Evolutionary conservation across 2,113 vertebrate genomes (phyloP), one percentile per base, ranked within the genome.

Genomic region (Lophotis ruficrista): DNA sequence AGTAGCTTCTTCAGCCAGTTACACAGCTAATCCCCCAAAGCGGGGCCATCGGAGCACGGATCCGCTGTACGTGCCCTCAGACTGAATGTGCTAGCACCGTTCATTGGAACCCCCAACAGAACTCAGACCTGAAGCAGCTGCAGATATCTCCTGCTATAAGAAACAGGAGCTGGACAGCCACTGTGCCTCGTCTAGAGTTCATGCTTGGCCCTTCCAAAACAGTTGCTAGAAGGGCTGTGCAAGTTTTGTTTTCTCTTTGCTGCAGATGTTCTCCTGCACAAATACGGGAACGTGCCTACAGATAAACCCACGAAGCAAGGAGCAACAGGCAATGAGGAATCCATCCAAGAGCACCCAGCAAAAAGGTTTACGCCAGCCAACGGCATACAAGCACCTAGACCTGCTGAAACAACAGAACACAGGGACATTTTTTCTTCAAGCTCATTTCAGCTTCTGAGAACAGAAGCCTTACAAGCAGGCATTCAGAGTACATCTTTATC

Each of bases 1-100:
- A 13, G 31, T 3, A 43, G 30, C 37, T 53, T 51, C 38, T 45
- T 20, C 20, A 56, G 14, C 10, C 51, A 77, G n/a, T 37, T 35
- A 27, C 14, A 10, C 5, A 57, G 43, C 41, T 58, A 30, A 10
- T 1, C 14, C 45, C 66, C 30, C 22, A 13, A 0, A 10, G 23
- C 2, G 7, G 28, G 53, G 27, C 23, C 51, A 8, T 0, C 0
- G 7, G 31, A 50, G 30, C 35, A 12, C 0, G 4, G 25, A 27
- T 9, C 31, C 27, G 15, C 65, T 8, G 9, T 0, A 2, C 2
- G 57, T 8, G 19, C 28, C 60, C 54, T 30, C 88, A 45, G 31
- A 13, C 31, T 18, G 23, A 20, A 38, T 1, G 10, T 25, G 31
- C 33, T 4, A 4, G 56, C 5, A 37, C 16, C 18, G 47, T 9